Evolutionary conservation across 2,113 vertebrate species (phyloP).

Genomic region (Seriola dumerili): DNA sequence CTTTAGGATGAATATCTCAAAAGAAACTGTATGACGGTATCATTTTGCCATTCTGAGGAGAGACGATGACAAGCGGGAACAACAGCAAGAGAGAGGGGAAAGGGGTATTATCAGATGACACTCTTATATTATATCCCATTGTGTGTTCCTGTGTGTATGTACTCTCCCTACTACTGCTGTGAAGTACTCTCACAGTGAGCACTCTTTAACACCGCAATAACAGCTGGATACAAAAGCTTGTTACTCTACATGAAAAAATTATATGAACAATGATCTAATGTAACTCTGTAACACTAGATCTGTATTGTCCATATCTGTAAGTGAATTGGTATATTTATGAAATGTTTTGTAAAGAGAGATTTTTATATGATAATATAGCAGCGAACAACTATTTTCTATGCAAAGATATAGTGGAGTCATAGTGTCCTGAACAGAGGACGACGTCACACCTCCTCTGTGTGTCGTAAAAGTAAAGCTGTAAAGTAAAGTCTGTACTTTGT

Average conservation of each 20-base stretch:
- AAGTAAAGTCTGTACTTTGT: too few species aligned
- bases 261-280: neutral
- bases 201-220: constrained; percentile 9
- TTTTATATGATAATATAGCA: too few species aligned
- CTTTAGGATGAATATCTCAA: neutral
- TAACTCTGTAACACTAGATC: neutral
- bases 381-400: too few species aligned
- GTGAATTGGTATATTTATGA: too few species aligned
- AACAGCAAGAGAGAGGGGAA: neutral
- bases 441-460: too few species aligned
- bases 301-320: neutral
- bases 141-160: constrained; percentile 18
- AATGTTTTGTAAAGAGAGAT: too few species aligned
- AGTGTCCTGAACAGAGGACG: too few species aligned
- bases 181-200: constrained; percentile 33
- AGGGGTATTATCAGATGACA: constrained; percentile 32
- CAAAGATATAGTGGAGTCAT: too few species aligned
- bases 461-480: too few species aligned
- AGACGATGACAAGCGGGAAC: neutral
- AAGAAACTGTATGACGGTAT: neutral
- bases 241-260: neutral
- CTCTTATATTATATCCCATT: constrained; percentile 16
- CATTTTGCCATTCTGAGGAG: neutral
- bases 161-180: neutral
- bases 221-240: constrained; percentile 10